Base-by-base conservation (phyloP, 2,888 invertebrate genomes). In the Harpalus rufipes region DNA sequence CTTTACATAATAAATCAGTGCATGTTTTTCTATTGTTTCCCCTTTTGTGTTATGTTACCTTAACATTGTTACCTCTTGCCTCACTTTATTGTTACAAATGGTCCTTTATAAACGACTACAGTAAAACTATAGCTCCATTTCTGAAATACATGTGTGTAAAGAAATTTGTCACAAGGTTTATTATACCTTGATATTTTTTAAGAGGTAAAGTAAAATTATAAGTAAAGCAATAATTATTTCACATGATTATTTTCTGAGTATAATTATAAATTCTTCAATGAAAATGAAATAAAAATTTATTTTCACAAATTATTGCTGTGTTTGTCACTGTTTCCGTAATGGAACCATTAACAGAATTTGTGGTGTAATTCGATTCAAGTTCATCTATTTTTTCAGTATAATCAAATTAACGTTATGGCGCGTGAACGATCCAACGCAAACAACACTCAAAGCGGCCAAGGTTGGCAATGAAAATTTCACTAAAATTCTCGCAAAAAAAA, bases 351-450 rank as follows among this genome's bases (percentile, higher is more conserved):
- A 68, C 14, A 68, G 7, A 68, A 68, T n/a, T 68, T 68, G 32
- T 39, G 68, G 68, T 68, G 32, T 68, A 68, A 74, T 44, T 44
- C 44, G 21, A 44, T 74, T 74, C 44, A 44, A 41, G 32, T 39
- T 32, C 32, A 41, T n/a, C 41, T 16, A 18, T 74, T 41, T 74
- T 74, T 72, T 41, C 7, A 1, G 72, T 18, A 21, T 44, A 74
- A 74, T 74, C 72, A 51, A 74, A 74, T 74, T 10, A 74, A 44
- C 72, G 72, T 51, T 74, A 74, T 74, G 72, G 44, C 41, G 72
- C 72, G 72, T 74, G 72, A 74, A 74, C 44, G 44, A 44, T 21
- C 44, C 72, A 44, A 74, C 72, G 8, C 41, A 44, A 74, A 44
- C 72, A 74, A 74, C 72, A 74, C 41, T 41, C 44, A 44, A 16